Base-by-base conservation (phyloP, 1,140 invertebrate genomes). In the Protaetia brevitarsis region DNA sequence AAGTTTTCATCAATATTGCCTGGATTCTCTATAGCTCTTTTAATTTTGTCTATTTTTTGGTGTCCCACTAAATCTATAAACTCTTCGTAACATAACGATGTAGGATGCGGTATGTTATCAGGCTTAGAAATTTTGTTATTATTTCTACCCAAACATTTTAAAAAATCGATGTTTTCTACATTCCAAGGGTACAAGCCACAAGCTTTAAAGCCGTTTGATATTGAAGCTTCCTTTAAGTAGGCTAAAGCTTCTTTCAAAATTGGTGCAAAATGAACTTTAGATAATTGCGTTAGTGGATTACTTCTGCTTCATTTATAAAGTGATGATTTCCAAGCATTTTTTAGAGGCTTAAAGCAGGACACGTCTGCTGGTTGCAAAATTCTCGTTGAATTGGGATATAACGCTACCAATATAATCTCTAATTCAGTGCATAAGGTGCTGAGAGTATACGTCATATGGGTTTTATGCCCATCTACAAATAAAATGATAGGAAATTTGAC, bases 361-460 rank as follows among this genome's bases (percentile, higher is more conserved):
- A 79, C 76, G 58, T 80, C 78, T 7, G 76, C 66, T 23, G 78
- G 76, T 62, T 79, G 77, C 16, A 67, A n/a, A 11, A 67, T 67
- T 58, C 61, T 45, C 3, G 66, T 67, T 5, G 41, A 29, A 30
- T 64, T 67, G 7, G 45, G 60, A 63, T 63, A 36, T 27, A 67
- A 31, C 1, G 28, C 26, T 2, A 57, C 28, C 57, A 67, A 36
- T 11, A 67, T 67, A 56, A 67, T 67, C 16, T 57, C 11, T 4
- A 31, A 13, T 13, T 63, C 10, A 4, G 26, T 34, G 66, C 75
- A 77, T 23, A 77, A 68, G 51, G 74, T 29, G 19, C 56, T 68
- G 11, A 70, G n/a, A 28, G 72, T 45, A n/a, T 70, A 65, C 11
- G 69, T 70, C 16, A 76, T 28, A 59, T 75, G 71, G 19, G 66